Conservation (phyloP, 2,888 invertebrate species). For the Taenaris catops region DNA sequence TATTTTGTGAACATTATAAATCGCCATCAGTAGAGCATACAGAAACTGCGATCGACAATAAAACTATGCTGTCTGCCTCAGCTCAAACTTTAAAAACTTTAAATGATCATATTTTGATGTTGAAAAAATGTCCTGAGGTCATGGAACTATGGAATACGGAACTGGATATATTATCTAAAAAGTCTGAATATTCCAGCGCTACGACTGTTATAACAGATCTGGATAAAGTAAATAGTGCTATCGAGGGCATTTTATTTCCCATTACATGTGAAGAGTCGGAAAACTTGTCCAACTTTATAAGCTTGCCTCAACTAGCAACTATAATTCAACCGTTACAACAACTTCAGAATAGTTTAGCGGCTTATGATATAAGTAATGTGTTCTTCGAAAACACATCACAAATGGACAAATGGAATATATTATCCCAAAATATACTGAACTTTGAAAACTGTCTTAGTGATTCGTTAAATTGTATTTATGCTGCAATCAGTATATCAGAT, state of each 20-base stretch:
- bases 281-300: conserved; percentile 35
- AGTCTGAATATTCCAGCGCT: conserved; percentile 51
- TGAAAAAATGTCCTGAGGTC: no score
- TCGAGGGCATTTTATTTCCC: conserved; percentile 59
- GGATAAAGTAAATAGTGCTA: conserved; percentile 44
- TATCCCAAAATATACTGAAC: conserved; percentile 45
- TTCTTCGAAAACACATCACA: conserved; percentile 58
- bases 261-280: conserved; percentile 48
- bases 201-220: conserved; percentile 48
- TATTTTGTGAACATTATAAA: conserved; percentile 50
- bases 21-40: conserved; percentile 46
- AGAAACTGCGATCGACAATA: conserved; percentile 28
- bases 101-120: conserved; percentile 47
- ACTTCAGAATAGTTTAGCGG: conserved; percentile 51
- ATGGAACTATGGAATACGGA: no score
- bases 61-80: conserved; percentile 29
- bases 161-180: no score
- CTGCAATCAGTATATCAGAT: conserved; percentile 48
- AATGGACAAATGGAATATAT: conserved; percentile 48
- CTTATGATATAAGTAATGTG: conserved; percentile 56
- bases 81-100: conserved; percentile 53
- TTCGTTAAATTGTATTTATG: conserved; percentile 45
- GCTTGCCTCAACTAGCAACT: conserved; percentile 42
- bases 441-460: conserved; percentile 53
- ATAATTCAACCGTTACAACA: conserved; percentile 62